Percentiles rank a stretch among this genome's conserved stretches.
These are phyloP conservation scores for Phaonia tiefii DNA, from an alignment of 2,888 invertebrate genomes.

Conservation along the genomic window DNA sequence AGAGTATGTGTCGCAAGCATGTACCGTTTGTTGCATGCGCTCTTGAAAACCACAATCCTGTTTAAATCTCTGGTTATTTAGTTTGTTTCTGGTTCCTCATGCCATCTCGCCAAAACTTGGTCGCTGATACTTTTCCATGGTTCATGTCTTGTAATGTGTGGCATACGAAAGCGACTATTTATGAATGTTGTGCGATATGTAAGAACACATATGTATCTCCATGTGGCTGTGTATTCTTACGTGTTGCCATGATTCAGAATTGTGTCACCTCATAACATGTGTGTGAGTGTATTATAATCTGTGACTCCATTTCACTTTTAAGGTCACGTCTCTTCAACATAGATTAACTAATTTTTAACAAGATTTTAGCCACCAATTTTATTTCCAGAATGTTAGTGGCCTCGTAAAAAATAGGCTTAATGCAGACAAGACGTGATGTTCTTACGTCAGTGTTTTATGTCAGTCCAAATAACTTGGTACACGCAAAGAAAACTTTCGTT, in stretches of 20 bases:
- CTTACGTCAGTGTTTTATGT: slow-evolving; percentile 3
- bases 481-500: too few relatives aligned
- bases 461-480: not conserved
- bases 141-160: not conserved
- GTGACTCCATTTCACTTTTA: slow-evolving; percentile 29
- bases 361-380: slow-evolving; percentile 15
- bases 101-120: not conserved
- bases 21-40: slow-evolving; percentile 40
- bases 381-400: not conserved
- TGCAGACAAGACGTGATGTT: slow-evolving; percentile 19
- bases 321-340: slow-evolving; percentile 25
- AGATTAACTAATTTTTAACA: slow-evolving; percentile 35
- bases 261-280: slow-evolving; percentile 26
- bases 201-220: slow-evolving; percentile 24
- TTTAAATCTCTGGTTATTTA: slow-evolving; percentile 39
- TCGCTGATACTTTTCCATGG: not conserved
- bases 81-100: slow-evolving; percentile 25
- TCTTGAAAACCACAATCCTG: slow-evolving; percentile 45
- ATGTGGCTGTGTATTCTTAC: not conserved
- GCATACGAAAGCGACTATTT: not conserved
- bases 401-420: slow-evolving; percentile 23
- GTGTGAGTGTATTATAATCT: not conserved
- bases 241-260: slow-evolving; percentile 19
- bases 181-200: not conserved
- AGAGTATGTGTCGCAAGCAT: not conserved